Conservation (phyloP, 2,113 vertebrate species). For the Phasianus colchicus region DNA sequence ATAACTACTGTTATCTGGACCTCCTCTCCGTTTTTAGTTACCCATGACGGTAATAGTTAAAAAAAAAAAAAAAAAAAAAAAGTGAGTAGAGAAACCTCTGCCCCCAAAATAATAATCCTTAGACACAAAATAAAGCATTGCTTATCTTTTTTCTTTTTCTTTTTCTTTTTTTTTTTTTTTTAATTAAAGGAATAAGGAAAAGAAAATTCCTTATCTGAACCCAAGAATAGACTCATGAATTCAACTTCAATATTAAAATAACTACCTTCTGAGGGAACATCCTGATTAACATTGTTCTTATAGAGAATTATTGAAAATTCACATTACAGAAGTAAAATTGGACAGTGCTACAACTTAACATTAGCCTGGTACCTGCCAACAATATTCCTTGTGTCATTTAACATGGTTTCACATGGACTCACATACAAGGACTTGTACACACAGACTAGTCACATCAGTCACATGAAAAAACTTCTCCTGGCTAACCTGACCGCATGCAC, state of each 20-base stretch:
- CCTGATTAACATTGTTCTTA: background rate
- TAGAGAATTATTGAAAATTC: background rate
- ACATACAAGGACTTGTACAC: background rate
- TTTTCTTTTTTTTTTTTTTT: background rate
- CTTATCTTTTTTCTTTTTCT: background rate
- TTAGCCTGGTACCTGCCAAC: background rate
- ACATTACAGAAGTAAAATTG: background rate
- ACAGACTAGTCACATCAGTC: background rate
- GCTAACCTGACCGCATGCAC: background rate
- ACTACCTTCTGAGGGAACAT: background rate
- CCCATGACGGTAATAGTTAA: background rate
- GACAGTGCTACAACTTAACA: background rate
- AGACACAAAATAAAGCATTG: background rate
- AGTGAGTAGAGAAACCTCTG: background rate
- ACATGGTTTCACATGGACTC: background rate
- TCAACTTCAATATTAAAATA: background rate
- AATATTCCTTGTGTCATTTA: background rate
- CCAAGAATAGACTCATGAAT: rapidly evolving
- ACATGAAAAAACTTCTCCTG: background rate
- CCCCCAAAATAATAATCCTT: background rate
- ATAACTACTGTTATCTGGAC: background rate
- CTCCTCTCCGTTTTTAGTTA: background rate
- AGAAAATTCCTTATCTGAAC: background rate
- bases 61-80: background rate
- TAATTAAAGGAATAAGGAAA: background rate